phyloP scores from a whole-genome alignment of 2,888 invertebrate species.

The Volucella inflata region DNA sequence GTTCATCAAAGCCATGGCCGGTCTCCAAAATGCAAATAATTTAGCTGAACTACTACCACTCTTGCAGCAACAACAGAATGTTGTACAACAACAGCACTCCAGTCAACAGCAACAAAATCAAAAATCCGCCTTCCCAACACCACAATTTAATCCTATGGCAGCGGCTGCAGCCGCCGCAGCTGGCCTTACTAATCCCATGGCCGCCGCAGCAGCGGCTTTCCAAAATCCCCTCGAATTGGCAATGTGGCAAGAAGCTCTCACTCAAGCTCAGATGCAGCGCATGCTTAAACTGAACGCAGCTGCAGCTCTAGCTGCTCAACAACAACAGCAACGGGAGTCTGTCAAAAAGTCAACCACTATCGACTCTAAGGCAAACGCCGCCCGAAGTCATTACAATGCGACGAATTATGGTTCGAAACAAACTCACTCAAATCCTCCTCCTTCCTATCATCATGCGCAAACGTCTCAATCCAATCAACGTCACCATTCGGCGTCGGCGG shows the following conservation, averaged over 20 bases:
- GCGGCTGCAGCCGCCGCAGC: slow-evolving; percentile 69
- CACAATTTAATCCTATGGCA: slow-evolving; percentile 72
- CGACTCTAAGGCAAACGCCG: slow-evolving; percentile 27
- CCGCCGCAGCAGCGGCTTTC: slow-evolving; percentile 76
- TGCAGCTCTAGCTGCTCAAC: slow-evolving; percentile 76
- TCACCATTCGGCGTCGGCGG: slow-evolving; percentile 38
- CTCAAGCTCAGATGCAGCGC: slow-evolving; percentile 85
- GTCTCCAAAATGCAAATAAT: slow-evolving; percentile 77
- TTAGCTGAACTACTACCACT: slow-evolving; percentile 79
- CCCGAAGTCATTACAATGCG: slow-evolving; percentile 50
- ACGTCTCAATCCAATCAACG: slow-evolving; percentile 58
- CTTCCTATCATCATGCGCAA: slow-evolving; percentile 67
- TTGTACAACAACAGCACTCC: slow-evolving; percentile 62
- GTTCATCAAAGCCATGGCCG: slow-evolving; percentile 83
- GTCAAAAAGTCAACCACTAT: slow-evolving; percentile 41
- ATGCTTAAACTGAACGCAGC: slow-evolving; percentile 80
- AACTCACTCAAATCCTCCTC: slow-evolving; percentile 50
- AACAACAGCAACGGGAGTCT: slow-evolving; percentile 74
- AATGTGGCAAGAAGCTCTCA: slow-evolving; percentile 89
- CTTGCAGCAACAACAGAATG: slow-evolving; percentile 82
- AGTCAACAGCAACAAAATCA: slow-evolving; percentile 70
- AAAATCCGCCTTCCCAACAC: slow-evolving; percentile 70
- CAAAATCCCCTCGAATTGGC: slow-evolving; percentile 83
- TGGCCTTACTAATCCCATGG: slow-evolving; percentile 78
- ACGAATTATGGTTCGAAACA: slow-evolving; percentile 42